Base-by-base conservation (phyloP, 2,797 vertebrate genomes). In the Girardinus metallicus region DNA sequence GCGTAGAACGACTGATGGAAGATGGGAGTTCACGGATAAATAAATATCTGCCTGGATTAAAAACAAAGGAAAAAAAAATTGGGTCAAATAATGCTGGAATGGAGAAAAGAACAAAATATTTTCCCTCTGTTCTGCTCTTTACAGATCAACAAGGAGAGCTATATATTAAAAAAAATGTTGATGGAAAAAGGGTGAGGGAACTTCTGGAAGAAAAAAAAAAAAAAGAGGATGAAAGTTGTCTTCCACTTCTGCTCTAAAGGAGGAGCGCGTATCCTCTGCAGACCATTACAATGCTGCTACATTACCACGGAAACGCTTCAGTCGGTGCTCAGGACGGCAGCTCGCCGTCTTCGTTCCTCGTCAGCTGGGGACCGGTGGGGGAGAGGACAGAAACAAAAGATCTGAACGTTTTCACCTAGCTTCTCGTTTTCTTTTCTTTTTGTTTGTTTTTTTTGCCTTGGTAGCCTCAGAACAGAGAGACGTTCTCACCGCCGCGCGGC, bases 131-230 rank as follows among this genome's bases (percentile, higher is more conserved):
- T 86, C 66, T 44, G 81, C 88, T 89, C 84, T 81, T 87, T 89
- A 85, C 81, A 86, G 90, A 89, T 86, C 77, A 83, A 80, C 9
- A 41, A 78, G 83, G 78, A 86, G 91, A 64, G 89, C 79, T 86
- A 80, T 90, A 83, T 8, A 47, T 49, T 10, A 21, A 16, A 89
- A 83, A 86, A 68, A 85, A 70, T 78, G 81, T 96, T 87, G 88
- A 86, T 93, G 95, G 12, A 95, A 94, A 5, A 73, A 0, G 91
- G 95, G 23, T 89, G 96, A 0, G 90, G 80, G 96, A 83, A 15
- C 96, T 97, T 93, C 94, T 97, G 93, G 96, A 96, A 80, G 96
- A 96, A 90, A 78, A 86, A 89, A 78, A 86, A 89, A 79, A 47
- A 49, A 21, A 78, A 86, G 87, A 79, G 75, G 84, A 87, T 6